These are phyloP conservation scores for Mercenaria mercenaria DNA, from an alignment of 1,140 invertebrate genomes.

Conservation along the genomic window DNA sequence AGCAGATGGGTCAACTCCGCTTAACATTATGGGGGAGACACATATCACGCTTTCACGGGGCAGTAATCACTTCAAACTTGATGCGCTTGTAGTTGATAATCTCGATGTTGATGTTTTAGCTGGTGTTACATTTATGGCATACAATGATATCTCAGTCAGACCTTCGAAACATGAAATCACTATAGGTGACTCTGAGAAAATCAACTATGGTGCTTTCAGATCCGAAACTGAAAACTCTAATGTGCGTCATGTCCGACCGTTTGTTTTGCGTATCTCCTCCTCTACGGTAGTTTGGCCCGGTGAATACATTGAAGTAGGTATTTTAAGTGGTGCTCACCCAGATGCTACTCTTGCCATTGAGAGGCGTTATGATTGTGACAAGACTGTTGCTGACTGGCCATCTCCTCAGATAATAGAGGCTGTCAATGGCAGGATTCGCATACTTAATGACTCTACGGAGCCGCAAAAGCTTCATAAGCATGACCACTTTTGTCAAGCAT, in stretches of 20 bases:
- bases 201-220: neutral
- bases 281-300: conserved; percentile 52
- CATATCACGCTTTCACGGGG: conserved; percentile 49
- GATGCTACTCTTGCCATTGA: conserved; percentile 40
- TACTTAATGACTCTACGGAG: neutral
- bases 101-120: conserved; percentile 60
- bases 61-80: conserved; percentile 18
- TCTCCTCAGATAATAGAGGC: neutral
- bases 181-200: neutral
- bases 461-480: neutral
- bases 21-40: conserved; percentile 59
- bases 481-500: conserved; percentile 35
- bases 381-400: neutral
- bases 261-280: neutral
- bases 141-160: conserved; percentile 61
- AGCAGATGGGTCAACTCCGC: conserved; percentile 58
- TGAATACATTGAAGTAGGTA: conserved; percentile 48
- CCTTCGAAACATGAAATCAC: conserved; percentile 51
- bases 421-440: neutral
- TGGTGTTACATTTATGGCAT: conserved; percentile 57
- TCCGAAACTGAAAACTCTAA: neutral
- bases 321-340: neutral
- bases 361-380: neutral
- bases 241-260: neutral
- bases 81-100: conserved; percentile 58